Conservation (phyloP, 2,888 invertebrate species). For the Microplitis manilae region DNA sequence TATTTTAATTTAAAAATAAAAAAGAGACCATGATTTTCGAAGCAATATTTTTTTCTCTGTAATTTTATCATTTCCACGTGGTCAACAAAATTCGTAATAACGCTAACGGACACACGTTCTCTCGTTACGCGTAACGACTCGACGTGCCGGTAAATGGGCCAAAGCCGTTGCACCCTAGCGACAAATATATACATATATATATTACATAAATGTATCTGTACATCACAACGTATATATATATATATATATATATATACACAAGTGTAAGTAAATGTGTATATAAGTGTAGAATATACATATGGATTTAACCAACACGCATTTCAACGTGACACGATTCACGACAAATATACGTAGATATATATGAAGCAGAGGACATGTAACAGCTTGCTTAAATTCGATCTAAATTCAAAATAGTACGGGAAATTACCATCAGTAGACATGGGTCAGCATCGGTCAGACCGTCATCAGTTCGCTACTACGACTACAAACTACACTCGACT, state of each 20-base stretch:
- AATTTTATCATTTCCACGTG: constrained; percentile 28
- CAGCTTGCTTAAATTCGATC: constrained; percentile 65
- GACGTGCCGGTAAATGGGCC: constrained; percentile 50
- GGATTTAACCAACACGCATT: constrained; percentile 16
- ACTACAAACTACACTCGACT: constrained; percentile 2
- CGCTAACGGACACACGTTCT: constrained; percentile 39
- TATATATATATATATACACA: constrained; percentile 34
- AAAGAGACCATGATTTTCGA: neutral
- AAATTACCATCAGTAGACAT: constrained; percentile 61
- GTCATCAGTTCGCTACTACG: constrained; percentile 15
- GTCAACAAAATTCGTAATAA: constrained; percentile 37
- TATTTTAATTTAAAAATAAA: too few relatives aligned
- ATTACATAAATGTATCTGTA: neutral
- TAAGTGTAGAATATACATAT: constrained; percentile 36
- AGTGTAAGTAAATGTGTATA: constrained; percentile 31
- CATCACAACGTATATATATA: constrained; percentile 33
- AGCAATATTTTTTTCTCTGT: neutral
- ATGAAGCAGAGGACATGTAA: constrained; percentile 50
- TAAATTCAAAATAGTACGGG: constrained; percentile 62
- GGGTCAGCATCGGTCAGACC: constrained; percentile 44
- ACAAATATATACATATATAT: constrained; percentile 41
- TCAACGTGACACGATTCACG: neutral
- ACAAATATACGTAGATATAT: constrained; percentile 36
- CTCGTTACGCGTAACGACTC: constrained; percentile 49
- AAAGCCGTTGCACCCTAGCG: constrained; percentile 43